phyloP scores from a whole-genome alignment of 2,888 invertebrate genomes.

The Ophion obscuratus region DNA sequence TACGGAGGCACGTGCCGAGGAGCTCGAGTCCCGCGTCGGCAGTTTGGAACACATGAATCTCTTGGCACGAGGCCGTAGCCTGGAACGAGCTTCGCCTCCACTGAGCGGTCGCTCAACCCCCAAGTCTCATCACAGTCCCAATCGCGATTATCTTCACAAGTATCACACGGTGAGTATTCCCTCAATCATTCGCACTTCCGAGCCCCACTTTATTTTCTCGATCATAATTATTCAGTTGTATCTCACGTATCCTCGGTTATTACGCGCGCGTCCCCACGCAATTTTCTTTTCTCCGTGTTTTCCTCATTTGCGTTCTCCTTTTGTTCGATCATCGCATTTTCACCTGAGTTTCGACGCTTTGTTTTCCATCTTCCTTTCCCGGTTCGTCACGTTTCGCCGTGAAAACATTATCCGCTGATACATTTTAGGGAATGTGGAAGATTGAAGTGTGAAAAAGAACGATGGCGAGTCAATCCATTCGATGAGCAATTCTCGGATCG shows the following conservation, averaged over 20 bases:
- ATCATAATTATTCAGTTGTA: slow-evolving; percentile 32
- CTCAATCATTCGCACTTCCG: slow-evolving; percentile 23
- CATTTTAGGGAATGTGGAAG: slow-evolving; percentile 5
- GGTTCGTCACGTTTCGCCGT: neutral
- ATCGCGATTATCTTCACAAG: slow-evolving; percentile 94
- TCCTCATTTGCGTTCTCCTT: slow-evolving; percentile 23
- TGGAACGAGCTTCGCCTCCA: slow-evolving; percentile 90
- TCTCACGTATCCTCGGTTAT: slow-evolving; percentile 24
- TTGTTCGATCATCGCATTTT: slow-evolving; percentile 3
- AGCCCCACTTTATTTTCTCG: slow-evolving; percentile 23
- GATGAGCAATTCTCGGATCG: neutral
- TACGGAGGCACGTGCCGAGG: slow-evolving; percentile 98
- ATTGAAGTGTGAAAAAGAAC: neutral
- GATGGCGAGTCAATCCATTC: neutral
- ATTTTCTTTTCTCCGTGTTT: slow-evolving; percentile 4
- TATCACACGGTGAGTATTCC: slow-evolving; percentile 95
- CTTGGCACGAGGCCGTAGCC: slow-evolving; percentile 89
- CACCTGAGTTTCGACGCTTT: slow-evolving; percentile 20
- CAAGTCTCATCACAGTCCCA: slow-evolving; percentile 91
- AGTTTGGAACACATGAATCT: slow-evolving; percentile 98
- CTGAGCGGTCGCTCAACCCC: slow-evolving; percentile 96
- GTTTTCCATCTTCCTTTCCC: slow-evolving; percentile 12
- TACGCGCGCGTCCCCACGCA: neutral
- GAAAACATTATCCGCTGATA: neutral
- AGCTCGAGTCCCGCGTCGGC: slow-evolving; percentile 97